Evolutionary conservation across 92 coral and sea anemone species (phyloP).

Genomic region (Parazoanthus darwini): DNA sequence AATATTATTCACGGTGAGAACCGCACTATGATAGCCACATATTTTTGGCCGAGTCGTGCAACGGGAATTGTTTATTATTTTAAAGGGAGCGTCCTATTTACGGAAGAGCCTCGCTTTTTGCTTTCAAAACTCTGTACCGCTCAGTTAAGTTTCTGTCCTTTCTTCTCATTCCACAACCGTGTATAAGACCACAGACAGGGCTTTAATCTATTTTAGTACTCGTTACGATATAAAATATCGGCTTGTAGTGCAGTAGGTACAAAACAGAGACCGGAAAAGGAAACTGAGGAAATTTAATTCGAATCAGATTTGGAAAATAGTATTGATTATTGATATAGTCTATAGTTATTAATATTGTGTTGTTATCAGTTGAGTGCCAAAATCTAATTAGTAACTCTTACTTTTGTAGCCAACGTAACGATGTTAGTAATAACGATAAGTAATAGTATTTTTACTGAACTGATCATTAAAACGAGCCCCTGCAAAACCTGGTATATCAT

Average conservation of each 20-base stretch:
- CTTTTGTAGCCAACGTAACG: background rate
- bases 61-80: background rate
- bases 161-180: background rate
- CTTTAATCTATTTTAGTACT: background rate
- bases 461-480: background rate
- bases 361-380: background rate
- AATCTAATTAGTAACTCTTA: background rate
- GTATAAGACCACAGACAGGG: background rate
- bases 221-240: background rate
- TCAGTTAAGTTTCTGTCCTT: background rate
- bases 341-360: background rate
- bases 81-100: background rate
- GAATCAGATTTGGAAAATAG: background rate
- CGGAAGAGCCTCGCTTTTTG: background rate
- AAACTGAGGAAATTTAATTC: background rate
- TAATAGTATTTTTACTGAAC: background rate
- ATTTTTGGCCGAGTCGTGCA: background rate
- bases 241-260: background rate
- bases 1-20: background rate
- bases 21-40: background rate
- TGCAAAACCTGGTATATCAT: background rate
- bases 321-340: background rate
- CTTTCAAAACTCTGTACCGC: background rate
- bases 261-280: constrained; percentile 1
- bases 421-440: background rate